Evolutionary conservation across 2,888 invertebrate genomes (phyloP), one percentile per base, ranked within the genome.

Genomic region (Laspeyria flexula): DNA sequence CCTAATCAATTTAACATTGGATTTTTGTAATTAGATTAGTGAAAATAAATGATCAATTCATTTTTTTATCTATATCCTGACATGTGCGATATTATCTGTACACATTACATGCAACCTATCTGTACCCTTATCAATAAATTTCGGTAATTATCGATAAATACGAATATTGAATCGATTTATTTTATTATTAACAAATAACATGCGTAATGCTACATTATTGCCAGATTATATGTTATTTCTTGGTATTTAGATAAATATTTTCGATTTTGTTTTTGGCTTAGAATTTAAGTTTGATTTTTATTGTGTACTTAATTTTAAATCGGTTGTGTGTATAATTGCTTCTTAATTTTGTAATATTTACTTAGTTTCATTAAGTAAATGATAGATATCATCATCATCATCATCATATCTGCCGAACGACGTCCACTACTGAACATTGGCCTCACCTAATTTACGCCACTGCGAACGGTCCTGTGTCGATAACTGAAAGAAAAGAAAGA

Each of bases 41-140:
- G 50, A 63, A 69, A 67, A 70, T 65, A 67, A 66, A 60, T 59
- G 72, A 82, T 81, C 81, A 73, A 80, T 83, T 73, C 60, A 58
- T 40, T 55, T 40, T 43, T 37, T 60, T 71, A 74, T 75, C 70
- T 38, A 38, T 30, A 66, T 66, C 63, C 65, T 73, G 73, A 72
- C 72, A 73, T 40, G 52, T 54, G 35, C 50, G 63, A 56, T 60
- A 33, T 29, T 60, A 69, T 67, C 71, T 7, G 6, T 23, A 39
- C 39, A 52, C 56, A 59, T 63, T 60, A 56, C 54, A 56, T 35
- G 25, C 9, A 18, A 1, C 15, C 1, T 68, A 68, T 53, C 56
- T 3, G 0, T 1, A 0, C 9, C 13, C 37, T 56, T 68, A 69
- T 69, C 66, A 18, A 23, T 49, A 69, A 63, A 61, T 66, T 56